These are phyloP conservation scores for Vulpes ferrilata DNA, from an alignment of 2,113 vertebrate species.

Conservation along the genomic window DNA sequence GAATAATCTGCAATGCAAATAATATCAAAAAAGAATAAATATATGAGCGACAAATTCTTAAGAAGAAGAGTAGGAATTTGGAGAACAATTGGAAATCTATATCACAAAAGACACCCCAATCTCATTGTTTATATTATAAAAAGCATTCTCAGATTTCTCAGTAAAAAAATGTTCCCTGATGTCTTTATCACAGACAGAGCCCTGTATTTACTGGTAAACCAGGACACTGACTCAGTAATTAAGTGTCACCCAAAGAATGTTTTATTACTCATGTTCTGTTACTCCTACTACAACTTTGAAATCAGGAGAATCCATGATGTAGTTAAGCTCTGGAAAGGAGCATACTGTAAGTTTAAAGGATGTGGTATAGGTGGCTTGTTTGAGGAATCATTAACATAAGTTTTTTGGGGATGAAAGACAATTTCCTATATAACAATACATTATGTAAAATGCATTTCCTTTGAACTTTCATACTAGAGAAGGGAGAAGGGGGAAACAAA, in stretches of 20 bases:
- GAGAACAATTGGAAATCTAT: not conserved
- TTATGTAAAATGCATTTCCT: not conserved
- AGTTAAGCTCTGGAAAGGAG: not conserved
- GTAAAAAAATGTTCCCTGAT: not conserved
- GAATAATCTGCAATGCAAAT: conserved; percentile 12
- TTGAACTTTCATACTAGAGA: not conserved
- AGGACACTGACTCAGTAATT: not conserved
- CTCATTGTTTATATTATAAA: not conserved
- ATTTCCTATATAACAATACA: not conserved
- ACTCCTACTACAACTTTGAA: not conserved
- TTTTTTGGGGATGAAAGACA: not conserved
- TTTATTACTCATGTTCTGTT: not conserved
- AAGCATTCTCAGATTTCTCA: not conserved
- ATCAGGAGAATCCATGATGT: not conserved
- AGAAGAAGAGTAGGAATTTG: not conserved
- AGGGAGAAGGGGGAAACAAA: not conserved
- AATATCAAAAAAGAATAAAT: not conserved
- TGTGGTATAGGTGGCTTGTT: not conserved
- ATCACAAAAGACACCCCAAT: not conserved
- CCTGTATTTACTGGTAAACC: not conserved
- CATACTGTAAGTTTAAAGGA: not conserved
- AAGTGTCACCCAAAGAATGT: not conserved
- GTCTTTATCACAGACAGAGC: not conserved
- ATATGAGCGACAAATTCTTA: not conserved
- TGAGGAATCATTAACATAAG: not conserved